Evolutionary conservation across 2,113 vertebrate species (phyloP), one percentile per base, ranked within the genome.

Genomic region (Psilopogon haemacephalus): DNA sequence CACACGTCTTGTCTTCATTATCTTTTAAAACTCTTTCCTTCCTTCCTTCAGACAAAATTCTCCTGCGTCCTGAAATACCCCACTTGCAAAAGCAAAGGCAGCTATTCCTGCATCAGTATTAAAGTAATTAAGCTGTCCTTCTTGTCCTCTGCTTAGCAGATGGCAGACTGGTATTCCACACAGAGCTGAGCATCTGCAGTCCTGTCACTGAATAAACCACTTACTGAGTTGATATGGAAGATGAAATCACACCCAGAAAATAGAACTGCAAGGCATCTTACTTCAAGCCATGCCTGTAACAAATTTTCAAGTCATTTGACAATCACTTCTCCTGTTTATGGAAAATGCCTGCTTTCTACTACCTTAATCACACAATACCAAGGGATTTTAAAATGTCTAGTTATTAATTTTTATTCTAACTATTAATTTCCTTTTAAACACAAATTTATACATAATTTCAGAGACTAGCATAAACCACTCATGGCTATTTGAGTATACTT

Each of bases 141-240:
- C 82, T 87, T 94, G 82, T 91, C 72, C 64, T 94, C 93, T 94
- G 87, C 89, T 94, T 89, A 94, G 91, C 94, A 96, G 95, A 96
- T 91, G 91, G 87, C 89, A 96, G 91, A 30, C 82, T 89, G 89
- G 76, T 89, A 93, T 95, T 94, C 82, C 62, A 88, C 64, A 83
- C 75, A 95, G 84, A 68, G 65, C 65, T 88, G 75, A 95, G 93
- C 94, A 96, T 96, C 96, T 96, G 96, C 89, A 89, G 76, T 24
- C 64, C 85, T 62, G 75, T 40, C 82, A 75, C n/a, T 95, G 87
- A 95, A 86, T 84, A 96, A 95, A 94, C 60, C 70, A 88, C 82
- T 80, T 65, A 83, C 42, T 81, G 78, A 94, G 93, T n/a, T 89
- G 82, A 92, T 89, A 52, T 56, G 71, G 69, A 52, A 76, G 91